A percentile compares a stretch with the other conserved stretches of the same genome.
Conservation (phyloP, 2,888 invertebrate genomes). For the Drosophila koepferae region DNA sequence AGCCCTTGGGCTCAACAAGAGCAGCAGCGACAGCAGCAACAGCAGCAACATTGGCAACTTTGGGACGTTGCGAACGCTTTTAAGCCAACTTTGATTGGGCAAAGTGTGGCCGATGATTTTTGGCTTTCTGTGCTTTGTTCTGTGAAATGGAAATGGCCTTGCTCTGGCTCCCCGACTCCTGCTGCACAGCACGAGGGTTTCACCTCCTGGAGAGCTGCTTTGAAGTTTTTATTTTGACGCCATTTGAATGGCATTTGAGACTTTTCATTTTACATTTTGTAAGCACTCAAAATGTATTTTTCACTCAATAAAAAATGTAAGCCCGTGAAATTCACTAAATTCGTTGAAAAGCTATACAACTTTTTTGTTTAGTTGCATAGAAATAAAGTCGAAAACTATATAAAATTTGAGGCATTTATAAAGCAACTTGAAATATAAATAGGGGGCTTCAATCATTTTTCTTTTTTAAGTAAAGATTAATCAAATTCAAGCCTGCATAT, state of each 20-base stretch:
- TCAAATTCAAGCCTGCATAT: background rate
- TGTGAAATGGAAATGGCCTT: slow-evolving; percentile 29
- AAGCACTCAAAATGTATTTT: slow-evolving; percentile 22
- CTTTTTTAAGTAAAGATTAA: no score
- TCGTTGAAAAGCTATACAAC: background rate
- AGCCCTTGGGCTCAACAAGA: slow-evolving; percentile 3
- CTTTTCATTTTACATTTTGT: slow-evolving; percentile 13
- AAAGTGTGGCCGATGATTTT: slow-evolving; percentile 48
- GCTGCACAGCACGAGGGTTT: background rate
- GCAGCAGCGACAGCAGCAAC: background rate
- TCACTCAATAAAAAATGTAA: slow-evolving; percentile 28
- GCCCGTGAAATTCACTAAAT: slow-evolving; percentile 22
- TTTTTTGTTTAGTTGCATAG: background rate
- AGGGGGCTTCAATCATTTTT: background rate
- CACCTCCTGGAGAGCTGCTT: slow-evolving; percentile 19
- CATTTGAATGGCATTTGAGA: slow-evolving; percentile 32
- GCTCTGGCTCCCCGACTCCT: background rate
- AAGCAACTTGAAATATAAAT: background rate
- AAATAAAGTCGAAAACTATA: background rate
- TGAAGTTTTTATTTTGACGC: slow-evolving; percentile 47
- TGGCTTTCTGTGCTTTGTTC: slow-evolving; percentile 31
- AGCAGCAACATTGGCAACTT: slow-evolving; percentile 6
- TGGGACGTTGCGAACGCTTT: slow-evolving; percentile 14
- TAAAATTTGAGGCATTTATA: background rate
- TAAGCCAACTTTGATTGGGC: slow-evolving; percentile 46